Conservation (phyloP, 2,113 vertebrate species). For the Azemiops feae region DNA sequence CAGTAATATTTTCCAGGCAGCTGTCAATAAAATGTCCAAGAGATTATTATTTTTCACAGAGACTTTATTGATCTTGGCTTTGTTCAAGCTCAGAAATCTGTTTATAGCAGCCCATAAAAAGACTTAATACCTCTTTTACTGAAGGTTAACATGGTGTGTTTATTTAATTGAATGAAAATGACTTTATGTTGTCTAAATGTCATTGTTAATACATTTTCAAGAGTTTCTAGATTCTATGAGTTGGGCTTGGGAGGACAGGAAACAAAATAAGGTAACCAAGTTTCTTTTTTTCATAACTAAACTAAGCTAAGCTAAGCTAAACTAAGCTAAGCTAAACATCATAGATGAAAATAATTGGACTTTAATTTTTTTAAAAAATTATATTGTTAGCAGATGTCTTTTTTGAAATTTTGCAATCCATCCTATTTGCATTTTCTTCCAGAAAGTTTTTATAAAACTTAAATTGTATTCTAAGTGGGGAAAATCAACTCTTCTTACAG, state of each 20-base stretch:
- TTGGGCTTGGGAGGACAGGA: neutral
- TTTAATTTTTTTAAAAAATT: slow-evolving; percentile 15
- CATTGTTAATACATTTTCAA: slow-evolving; percentile 72
- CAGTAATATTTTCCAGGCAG: slow-evolving; percentile 70
- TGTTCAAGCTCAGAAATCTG: slow-evolving; percentile 70
- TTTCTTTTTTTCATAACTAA: slow-evolving; percentile 13
- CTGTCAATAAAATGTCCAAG: slow-evolving; percentile 71
- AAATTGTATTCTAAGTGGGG: slow-evolving; percentile 14
- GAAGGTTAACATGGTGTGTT: slow-evolving; percentile 73
- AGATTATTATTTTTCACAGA: slow-evolving; percentile 77
- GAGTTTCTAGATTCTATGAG: slow-evolving; percentile 47
- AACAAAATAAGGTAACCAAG: slow-evolving; percentile 19
- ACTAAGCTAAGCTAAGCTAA: neutral
- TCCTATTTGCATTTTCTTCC: slow-evolving; percentile 5
- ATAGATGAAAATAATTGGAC: slow-evolving; percentile 31
- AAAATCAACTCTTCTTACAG: slow-evolving; percentile 9
- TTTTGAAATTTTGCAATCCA: neutral
- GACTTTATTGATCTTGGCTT: slow-evolving; percentile 75
- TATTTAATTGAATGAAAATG: slow-evolving; percentile 80
- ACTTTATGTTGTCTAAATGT: slow-evolving; percentile 73
- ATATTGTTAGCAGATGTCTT: slow-evolving; percentile 8
- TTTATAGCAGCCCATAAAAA: slow-evolving; percentile 74
- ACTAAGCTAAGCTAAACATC: neutral
- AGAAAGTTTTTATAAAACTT: neutral
- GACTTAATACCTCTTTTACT: slow-evolving; percentile 69